Evolutionary conservation across 2,888 invertebrate genomes (phyloP), one percentile per base, ranked within the genome.

Genomic region (Coenonympha glycerion): DNA sequence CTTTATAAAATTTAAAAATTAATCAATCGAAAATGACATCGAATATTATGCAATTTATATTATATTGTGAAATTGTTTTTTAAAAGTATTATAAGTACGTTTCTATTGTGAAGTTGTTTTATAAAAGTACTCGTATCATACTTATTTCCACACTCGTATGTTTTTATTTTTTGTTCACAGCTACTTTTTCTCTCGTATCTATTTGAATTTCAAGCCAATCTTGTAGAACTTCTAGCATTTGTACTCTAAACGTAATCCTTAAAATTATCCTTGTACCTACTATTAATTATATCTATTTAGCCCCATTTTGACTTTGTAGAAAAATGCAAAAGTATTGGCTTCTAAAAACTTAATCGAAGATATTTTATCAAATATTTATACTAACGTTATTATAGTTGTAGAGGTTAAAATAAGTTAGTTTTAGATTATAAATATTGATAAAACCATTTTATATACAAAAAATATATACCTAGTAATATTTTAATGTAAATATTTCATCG

Each of bases 361-460:
- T 80, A 82, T 84, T 82, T 83, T 85, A 85, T 81, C 80, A 71
- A 80, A 84, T 79, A 81, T 84, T 78, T 83, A 85, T 84, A 85
- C 71, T 80, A 81, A 75, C 73, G 79, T 79, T 83, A 83, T 74
- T 71, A 65, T 76, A 73, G 74, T 76, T 76, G 77, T 83, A 80
- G 80, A 66, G 53, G 63, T 65, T 73, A 65, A n/a, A 67, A 58
- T 76, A 75, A 73, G 62, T 61, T 64, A 68, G 57, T 71, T 44
- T 49, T 50, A 67, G 55, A 52, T 56, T 61, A 71, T 63, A 71
- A 69, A 65, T 62, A 69, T 63, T 72, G 72, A 74, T 61, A 65
- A 79, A 80, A 77, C 73, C 77, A 79, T 79, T 79, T 79, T 84
- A 83, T 84, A 84, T 80, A 85, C 82, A 82, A 79, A 76, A n/a